Conservation (phyloP, 1,140 invertebrate genomes). For the Zaprionus ornatus region DNA sequence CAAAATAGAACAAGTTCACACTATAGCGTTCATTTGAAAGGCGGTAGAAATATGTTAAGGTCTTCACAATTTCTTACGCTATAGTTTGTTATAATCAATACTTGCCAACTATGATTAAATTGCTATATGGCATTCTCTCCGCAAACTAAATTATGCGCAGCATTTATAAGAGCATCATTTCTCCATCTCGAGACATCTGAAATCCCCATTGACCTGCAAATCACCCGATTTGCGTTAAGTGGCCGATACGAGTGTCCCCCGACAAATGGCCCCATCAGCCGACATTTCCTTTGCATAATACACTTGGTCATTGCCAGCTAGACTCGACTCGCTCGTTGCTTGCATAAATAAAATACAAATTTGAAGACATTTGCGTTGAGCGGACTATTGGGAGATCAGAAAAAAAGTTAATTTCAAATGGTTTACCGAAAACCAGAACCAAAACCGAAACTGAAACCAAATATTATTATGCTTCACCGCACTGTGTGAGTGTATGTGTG, state of each 20-base stretch:
- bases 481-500: conserved; percentile 14
- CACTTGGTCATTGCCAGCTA: conserved; percentile 42
- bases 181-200: conserved; percentile 31
- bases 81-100: background rate
- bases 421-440: conserved; percentile 38
- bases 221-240: conserved; percentile 63
- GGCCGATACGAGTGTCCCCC: conserved; percentile 58
- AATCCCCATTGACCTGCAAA: conserved; percentile 61
- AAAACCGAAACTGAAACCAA: conserved; percentile 55
- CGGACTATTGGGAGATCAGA: conserved; percentile 16
- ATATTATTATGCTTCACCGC: conserved; percentile 68
- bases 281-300: conserved; percentile 37
- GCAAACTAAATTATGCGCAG: background rate
- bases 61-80: background rate
- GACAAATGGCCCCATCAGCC: conserved; percentile 41
- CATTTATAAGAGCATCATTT: conserved; percentile 29
- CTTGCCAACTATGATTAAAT: background rate
- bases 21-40: too few relatives aligned
- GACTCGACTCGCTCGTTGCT: conserved; percentile 23
- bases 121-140: background rate
- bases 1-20: too few relatives aligned
- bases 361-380: conserved; percentile 54
- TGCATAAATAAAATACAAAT: conserved; percentile 69
- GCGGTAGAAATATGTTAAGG: too few relatives aligned
- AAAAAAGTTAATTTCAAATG: conserved; percentile 60